phyloP scores from a whole-genome alignment of 2,113 vertebrate genomes.

The Sylvilagus bachmani region DNA sequence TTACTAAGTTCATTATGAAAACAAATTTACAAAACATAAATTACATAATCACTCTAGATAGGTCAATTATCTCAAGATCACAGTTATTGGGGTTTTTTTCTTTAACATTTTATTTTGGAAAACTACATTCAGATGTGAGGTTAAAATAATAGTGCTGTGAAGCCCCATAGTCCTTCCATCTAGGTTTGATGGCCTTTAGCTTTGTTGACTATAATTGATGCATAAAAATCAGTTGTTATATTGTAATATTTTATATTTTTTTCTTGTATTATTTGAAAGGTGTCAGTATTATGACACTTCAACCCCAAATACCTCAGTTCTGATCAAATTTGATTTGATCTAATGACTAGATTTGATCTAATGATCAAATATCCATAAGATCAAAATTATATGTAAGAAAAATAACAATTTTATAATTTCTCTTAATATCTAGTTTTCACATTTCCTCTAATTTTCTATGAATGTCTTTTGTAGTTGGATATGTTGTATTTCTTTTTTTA shows the following conservation, averaged over 20 bases:
- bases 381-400: not conserved
- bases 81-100: constrained; percentile 8
- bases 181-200: not conserved
- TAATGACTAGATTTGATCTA: not conserved
- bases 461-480: not conserved
- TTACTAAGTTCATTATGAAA: constrained; percentile 44
- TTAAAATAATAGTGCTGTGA: not conserved
- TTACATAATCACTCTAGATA: not conserved
- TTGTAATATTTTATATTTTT: not conserved
- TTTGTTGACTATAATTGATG: not conserved
- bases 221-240: not conserved
- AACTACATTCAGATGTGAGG: not conserved
- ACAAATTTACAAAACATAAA: not conserved
- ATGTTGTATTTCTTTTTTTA: not conserved
- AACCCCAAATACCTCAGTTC: not conserved
- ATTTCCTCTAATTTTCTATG: not conserved
- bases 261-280: not conserved
- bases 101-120: not conserved
- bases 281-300: not conserved
- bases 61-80: not conserved
- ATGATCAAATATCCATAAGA: not conserved
- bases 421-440: not conserved
- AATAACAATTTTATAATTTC: not conserved
- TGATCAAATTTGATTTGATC: not conserved
- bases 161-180: not conserved